Conservation (phyloP, 2,797 vertebrate genomes). For the Karalla daura region DNA sequence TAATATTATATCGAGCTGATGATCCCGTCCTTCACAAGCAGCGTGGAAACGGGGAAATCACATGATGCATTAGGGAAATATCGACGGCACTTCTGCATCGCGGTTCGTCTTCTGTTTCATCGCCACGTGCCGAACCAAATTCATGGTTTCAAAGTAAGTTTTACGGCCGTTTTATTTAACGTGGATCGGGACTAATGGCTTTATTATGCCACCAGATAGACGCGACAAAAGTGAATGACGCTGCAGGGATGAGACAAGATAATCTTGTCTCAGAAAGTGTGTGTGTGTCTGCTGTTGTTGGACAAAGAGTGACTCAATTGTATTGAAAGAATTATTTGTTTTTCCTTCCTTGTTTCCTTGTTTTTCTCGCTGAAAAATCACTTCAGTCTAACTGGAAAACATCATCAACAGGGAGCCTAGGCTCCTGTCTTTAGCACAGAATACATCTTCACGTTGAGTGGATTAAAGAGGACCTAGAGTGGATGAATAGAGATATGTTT, state of each 20-base stretch:
- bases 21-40: slow-evolving; percentile 55
- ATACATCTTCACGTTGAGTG: too few relatives aligned
- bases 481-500: too few relatives aligned
- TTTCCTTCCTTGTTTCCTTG: too few relatives aligned
- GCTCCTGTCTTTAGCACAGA: too few relatives aligned
- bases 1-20: slow-evolving; percentile 76
- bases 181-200: not conserved
- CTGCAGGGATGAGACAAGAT: too few relatives aligned
- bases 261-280: not conserved
- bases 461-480: too few relatives aligned
- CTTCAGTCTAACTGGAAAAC: too few relatives aligned
- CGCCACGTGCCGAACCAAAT: not conserved
- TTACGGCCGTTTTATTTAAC: not conserved
- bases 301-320: too few relatives aligned
- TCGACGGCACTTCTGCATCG: slow-evolving; percentile 54
- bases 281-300: not conserved
- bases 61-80: slow-evolving; percentile 71
- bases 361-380: too few relatives aligned
- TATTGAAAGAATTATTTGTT: too few relatives aligned
- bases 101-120: slow-evolving; percentile 60
- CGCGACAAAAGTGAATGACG: not conserved
- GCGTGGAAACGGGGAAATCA: slow-evolving; percentile 75
- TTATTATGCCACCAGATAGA: not conserved
- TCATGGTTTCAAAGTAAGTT: not conserved
- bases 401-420: too few relatives aligned